Base-by-base conservation (phyloP, 2,113 vertebrate species). In the Seriola quinqueradiata region DNA sequence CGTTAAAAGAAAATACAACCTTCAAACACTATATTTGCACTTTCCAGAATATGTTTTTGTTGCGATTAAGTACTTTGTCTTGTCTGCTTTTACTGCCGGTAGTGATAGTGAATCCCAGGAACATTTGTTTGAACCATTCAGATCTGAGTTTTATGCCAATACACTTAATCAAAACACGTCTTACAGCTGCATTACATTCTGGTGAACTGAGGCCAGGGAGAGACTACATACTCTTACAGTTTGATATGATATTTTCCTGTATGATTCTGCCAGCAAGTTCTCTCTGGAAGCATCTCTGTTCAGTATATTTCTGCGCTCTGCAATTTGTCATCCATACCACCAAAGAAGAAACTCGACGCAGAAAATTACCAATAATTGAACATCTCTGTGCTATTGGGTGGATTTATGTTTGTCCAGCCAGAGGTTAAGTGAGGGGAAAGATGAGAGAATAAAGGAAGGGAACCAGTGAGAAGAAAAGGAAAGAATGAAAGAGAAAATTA, bases 1-100 rank as follows among this genome's bases (percentile, higher is more conserved):
- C 16, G 38, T 52, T 60, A 48, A 68, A 77, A 11, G 14, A 69
- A 58, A 48, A 65, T 73, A 42, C 32, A 48, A 64, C 25, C 46
- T 57, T 82, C n/a, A 48, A 32, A 8, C 21, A 11, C 40, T 44
- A 4, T 54, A 65, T 17, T 38, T 40, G 0, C 3, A 2, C 17
- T 10, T 10, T 48, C 12, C 9, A 28, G 40, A 44, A 64, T 63
- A 52, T 38, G 1, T 74, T 61, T 46, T 36, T 40, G 32, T 10
- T 34, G 16, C 34, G 40, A 74, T 65, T 42, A 60, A 75, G 25
- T 42, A 8, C 63, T 40, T 23, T 60, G 10, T 25, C 19, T 52
- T 14, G 60, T 72, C 61, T 52, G 10, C 10, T 63, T 73, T 28
- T 55, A 61, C 42, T 68, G 8, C 7, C 50, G 9, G 11, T n/a